Conservation (phyloP, 2,888 invertebrate genomes). For the Drosophila kuntzei region DNA sequence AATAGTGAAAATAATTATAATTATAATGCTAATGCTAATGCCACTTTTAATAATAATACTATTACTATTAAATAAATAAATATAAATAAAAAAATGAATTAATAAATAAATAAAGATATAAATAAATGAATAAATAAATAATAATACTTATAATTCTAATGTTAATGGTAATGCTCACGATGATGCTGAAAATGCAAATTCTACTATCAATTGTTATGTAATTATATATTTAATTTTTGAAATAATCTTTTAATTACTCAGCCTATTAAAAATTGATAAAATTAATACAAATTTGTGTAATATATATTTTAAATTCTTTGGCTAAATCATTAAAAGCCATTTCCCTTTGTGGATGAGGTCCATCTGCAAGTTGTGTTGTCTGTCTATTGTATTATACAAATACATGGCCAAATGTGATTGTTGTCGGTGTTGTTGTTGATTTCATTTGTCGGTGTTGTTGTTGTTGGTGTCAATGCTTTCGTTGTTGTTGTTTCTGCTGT, state of each 20-base stretch:
- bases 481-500: conserved; percentile 31
- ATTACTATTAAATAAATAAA: no score
- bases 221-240: not conserved
- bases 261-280: not conserved
- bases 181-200: not conserved
- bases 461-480: conserved; percentile 8
- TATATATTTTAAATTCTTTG: not conserved
- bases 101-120: no score
- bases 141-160: no score
- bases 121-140: no score
- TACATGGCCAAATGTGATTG: conserved; percentile 49
- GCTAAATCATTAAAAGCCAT: not conserved
- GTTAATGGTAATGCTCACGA: no score
- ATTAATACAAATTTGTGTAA: not conserved
- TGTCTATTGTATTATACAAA: conserved; percentile 50
- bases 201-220: not conserved
- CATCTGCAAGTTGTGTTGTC: conserved; percentile 12
- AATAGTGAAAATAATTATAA: no score
- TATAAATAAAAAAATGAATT: no score
- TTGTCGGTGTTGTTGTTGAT: conserved; percentile 35
- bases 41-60: no score
- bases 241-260: not conserved
- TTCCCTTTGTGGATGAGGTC: not conserved
- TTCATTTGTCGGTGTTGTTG: conserved; percentile 21
- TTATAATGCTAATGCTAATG: no score